These are phyloP conservation scores for Choristoneura rosaceana DNA, from an alignment of 2,888 invertebrate species.

Conservation along the genomic window DNA sequence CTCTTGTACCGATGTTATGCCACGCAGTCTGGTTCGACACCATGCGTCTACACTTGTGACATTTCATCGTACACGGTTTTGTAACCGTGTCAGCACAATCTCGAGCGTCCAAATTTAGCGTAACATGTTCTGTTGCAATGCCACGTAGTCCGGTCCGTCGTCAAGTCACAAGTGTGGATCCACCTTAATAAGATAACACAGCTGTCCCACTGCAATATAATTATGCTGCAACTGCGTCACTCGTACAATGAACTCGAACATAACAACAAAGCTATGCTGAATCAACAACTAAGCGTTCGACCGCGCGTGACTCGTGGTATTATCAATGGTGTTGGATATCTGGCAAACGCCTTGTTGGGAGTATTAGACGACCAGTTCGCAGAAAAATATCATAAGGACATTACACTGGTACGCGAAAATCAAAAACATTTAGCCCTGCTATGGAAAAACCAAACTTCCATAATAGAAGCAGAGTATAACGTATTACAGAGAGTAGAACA, in stretches of 20 bases:
- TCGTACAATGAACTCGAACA: constrained; percentile 30
- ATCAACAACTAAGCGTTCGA: background rate
- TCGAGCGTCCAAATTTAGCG: no score
- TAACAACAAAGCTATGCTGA: constrained; percentile 3
- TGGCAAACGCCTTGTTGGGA: constrained; percentile 43
- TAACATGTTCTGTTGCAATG: no score
- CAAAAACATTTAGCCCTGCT: constrained; percentile 20
- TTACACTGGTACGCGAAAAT: constrained; percentile 16
- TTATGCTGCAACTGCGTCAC: constrained; percentile 33
- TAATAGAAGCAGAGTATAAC: constrained; percentile 32
- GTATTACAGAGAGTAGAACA: constrained; percentile 21
- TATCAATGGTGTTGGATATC: constrained; percentile 41
- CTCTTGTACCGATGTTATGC: no score
- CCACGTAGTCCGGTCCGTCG: no score
- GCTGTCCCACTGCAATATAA: constrained; percentile 14
- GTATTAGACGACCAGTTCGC: constrained; percentile 43
- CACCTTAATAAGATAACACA: background rate
- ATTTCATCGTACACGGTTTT: no score
- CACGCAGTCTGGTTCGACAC: no score
- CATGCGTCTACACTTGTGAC: no score
- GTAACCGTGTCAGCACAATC: no score
- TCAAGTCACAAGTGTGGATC: no score
- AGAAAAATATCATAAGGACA: constrained; percentile 40
- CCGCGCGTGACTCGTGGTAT: constrained; percentile 18
- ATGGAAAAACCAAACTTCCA: constrained; percentile 34